Evolutionary conservation across 2,888 invertebrate species (phyloP).

Genomic region (Ophonus ardosiacus): DNA sequence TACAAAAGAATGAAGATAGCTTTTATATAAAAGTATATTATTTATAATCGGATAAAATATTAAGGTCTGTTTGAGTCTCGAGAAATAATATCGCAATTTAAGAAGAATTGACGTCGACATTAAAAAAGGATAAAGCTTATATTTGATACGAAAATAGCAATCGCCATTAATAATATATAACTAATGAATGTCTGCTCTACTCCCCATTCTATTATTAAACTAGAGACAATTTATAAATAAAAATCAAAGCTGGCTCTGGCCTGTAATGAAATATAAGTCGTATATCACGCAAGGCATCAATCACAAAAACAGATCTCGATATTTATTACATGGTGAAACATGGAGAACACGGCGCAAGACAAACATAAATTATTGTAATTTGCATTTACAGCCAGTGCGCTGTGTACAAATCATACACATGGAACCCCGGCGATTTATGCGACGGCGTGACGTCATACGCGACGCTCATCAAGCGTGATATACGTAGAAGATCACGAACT

Average conservation of each 20-base stretch:
- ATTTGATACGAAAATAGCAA: not conserved
- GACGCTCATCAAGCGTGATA: not conserved
- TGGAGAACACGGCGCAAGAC: conserved; percentile 46
- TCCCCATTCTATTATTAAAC: not conserved
- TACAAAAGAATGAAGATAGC: too few relatives aligned
- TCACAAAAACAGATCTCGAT: conserved; percentile 48
- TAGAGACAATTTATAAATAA: not conserved
- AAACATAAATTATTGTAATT: conserved; percentile 58
- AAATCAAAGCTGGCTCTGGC: not conserved
- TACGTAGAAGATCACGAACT: not conserved
- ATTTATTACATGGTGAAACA: conserved; percentile 48
- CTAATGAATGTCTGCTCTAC: not conserved
- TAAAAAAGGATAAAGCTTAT: not conserved
- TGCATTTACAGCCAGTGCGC: conserved; percentile 51
- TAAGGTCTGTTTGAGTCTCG: not conserved
- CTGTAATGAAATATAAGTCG: not conserved
- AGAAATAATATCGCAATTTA: not conserved
- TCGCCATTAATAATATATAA: not conserved
- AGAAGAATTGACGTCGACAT: not conserved
- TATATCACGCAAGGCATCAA: conserved; percentile 29
- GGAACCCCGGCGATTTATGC: conserved; percentile 51
- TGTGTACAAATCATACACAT: conserved; percentile 59
- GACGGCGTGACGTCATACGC: conserved; percentile 5
- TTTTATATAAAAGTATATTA: not conserved
- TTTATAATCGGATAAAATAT: not conserved